Percentiles rank a stretch among this genome's conserved stretches.
These are phyloP conservation scores for Mimumesa dahlbomi DNA, from an alignment of 2,888 invertebrate genomes.

Conservation along the genomic window DNA sequence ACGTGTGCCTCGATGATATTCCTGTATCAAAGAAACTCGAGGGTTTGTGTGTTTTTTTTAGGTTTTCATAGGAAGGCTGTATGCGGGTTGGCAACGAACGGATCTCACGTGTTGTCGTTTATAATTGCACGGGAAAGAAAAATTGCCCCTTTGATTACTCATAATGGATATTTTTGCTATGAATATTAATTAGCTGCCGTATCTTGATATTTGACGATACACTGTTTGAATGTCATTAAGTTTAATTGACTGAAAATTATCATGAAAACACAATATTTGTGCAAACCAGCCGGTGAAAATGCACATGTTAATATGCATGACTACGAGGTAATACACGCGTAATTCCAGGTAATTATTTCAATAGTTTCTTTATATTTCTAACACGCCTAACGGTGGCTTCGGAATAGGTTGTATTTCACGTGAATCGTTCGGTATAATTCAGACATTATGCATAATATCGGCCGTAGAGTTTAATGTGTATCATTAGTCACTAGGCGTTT, in stretches of 20 bases:
- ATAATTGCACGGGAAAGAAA: too few relatives aligned
- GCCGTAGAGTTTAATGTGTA: conserved; percentile 4
- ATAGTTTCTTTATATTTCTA: conserved; percentile 3
- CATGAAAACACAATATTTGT: not conserved
- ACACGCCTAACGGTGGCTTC: not conserved
- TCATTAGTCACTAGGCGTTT: conserved; percentile 22
- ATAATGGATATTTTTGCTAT: too few relatives aligned
- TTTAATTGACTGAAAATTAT: conserved; percentile 8
- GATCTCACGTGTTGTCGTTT: too few relatives aligned
- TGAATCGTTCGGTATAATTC: conserved; percentile 3
- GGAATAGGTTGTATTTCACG: not conserved
- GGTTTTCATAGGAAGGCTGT: too few relatives aligned
- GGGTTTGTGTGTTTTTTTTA: not conserved
- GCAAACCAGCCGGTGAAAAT: not conserved
- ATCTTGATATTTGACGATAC: not conserved
- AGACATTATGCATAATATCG: conserved; percentile 1
- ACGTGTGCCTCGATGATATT: conserved; percentile 10
- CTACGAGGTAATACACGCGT: not conserved
- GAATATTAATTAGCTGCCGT: too few relatives aligned
- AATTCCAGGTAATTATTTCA: not conserved
- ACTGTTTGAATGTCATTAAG: not conserved
- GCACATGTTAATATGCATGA: not conserved
- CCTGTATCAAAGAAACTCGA: not conserved
- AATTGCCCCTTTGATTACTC: not conserved
- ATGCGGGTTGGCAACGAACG: too few relatives aligned